Conservation (phyloP, 2,797 vertebrate genomes). For the Enteromius unitaeniatus region DNA sequence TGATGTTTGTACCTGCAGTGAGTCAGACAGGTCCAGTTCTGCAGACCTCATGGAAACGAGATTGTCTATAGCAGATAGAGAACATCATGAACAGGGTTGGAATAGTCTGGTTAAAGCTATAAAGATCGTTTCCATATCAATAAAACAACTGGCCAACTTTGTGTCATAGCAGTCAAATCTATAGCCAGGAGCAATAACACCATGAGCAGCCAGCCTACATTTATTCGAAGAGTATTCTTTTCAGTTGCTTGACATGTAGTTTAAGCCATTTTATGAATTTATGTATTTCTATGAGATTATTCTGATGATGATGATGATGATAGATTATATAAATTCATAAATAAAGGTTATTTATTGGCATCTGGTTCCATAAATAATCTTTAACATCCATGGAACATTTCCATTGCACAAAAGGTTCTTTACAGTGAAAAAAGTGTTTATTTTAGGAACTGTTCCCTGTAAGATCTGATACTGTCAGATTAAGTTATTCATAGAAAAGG, state of each 20-base stretch:
- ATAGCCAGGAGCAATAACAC: neutral
- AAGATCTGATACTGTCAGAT: neutral
- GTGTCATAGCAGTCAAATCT: neutral
- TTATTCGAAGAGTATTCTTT: neutral
- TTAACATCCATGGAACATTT: neutral
- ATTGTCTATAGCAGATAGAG: neutral
- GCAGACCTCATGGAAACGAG: neutral
- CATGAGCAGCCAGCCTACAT: neutral
- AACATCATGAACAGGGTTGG: neutral
- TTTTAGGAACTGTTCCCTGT: neutral
- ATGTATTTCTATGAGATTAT: neutral
- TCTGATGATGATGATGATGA: conserved; percentile 2
- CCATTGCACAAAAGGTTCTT: neutral
- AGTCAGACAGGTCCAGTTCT: neutral
- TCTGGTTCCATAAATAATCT: neutral
- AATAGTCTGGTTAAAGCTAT: neutral
- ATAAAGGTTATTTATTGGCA: neutral
- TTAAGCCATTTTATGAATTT: neutral
- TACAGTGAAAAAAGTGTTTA: neutral
- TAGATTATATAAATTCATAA: neutral
- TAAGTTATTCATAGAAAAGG: neutral
- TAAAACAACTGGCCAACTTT: neutral
- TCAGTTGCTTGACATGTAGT: neutral
- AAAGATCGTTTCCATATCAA: neutral
- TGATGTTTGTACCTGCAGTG: conserved; percentile 1